Percentiles rank a stretch among this genome's conserved stretches.
phyloP scores from a whole-genome alignment of 1,140 invertebrate genomes.

The Hyposmocoma kahamanoa region DNA sequence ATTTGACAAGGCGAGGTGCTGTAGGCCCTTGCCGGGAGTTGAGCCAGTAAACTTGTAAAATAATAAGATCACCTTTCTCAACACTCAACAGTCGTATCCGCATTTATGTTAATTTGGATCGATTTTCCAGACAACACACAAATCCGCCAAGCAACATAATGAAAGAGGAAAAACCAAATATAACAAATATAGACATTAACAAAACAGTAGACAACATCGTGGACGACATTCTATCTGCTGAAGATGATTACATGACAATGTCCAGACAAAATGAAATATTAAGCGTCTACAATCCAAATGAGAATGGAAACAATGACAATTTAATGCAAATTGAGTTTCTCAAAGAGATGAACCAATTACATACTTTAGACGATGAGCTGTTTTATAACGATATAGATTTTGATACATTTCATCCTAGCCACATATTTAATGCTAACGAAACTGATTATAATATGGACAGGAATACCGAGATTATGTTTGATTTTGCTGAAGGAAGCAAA shows the following conservation, averaged over 20 bases:
- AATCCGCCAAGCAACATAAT: conserved; percentile 19
- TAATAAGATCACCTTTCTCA: too few relatives aligned
- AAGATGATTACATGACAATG: conserved; percentile 57
- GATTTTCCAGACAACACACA: conserved; percentile 46
- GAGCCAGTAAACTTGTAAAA: too few relatives aligned
- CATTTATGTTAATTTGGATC: too few relatives aligned
- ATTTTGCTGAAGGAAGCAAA: conserved; percentile 37
- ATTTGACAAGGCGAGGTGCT: too few relatives aligned
- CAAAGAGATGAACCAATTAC: conserved; percentile 58
- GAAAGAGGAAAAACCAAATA: conserved; percentile 29
- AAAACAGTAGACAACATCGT: conserved; percentile 59
- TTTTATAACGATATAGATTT: conserved; percentile 61
- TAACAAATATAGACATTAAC: conserved; percentile 31
- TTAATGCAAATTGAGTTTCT: conserved; percentile 57
- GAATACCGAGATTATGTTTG: conserved; percentile 47
- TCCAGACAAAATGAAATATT: conserved; percentile 28
- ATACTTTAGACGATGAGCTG: conserved; percentile 54
- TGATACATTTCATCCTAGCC: conserved; percentile 49
- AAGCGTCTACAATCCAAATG: conserved; percentile 19
- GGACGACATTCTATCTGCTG: conserved; percentile 55
- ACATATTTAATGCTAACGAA: conserved; percentile 48
- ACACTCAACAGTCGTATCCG: too few relatives aligned
- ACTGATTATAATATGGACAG: conserved; percentile 45
- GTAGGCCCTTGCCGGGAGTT: too few relatives aligned
- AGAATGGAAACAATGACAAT: conserved; percentile 39